Percentiles rank a stretch among this genome's conserved stretches.
Conservation (phyloP, 2,888 invertebrate genomes). For the Sisyra nigra region DNA sequence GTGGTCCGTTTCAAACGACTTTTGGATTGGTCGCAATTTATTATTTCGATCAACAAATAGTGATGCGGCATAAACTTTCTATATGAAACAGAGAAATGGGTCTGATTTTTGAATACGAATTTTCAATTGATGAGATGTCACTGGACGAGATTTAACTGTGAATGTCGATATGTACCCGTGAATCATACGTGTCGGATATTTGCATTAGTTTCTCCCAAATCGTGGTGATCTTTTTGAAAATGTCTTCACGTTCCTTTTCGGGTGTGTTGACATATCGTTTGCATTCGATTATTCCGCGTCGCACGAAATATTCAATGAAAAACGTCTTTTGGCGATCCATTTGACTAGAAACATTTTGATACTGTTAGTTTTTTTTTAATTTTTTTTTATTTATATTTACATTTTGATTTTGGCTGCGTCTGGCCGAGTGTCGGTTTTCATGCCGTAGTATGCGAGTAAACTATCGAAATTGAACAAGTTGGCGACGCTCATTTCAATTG, state of each 20-base stretch:
- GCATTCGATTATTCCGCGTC: conserved; percentile 56
- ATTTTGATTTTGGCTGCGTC: conserved; percentile 74
- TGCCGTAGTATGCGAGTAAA: conserved; percentile 65
- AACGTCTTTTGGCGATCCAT: conserved; percentile 75
- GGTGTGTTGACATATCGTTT: conserved; percentile 33
- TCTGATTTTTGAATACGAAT: too few species aligned
- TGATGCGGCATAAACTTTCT: too few species aligned
- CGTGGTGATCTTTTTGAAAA: conserved; percentile 40
- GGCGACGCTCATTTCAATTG: conserved; percentile 37
- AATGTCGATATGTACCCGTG: conserved; percentile 38
- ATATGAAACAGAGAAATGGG: too few species aligned
- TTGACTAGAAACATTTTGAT: conserved; percentile 31
- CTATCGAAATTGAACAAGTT: conserved; percentile 54
- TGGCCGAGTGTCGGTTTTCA: conserved; percentile 66
- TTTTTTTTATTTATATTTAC: conserved; percentile 29
- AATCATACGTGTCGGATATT: conserved; percentile 63
- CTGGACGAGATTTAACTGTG: conserved; percentile 7
- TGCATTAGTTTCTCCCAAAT: conserved; percentile 57
- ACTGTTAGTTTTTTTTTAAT: conserved; percentile 1
- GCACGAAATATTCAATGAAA: conserved; percentile 63
- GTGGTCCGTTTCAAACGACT: too few species aligned
- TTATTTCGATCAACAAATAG: too few species aligned
- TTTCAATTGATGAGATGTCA: too few species aligned
- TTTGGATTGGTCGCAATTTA: too few species aligned
- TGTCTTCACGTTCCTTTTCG: conserved; percentile 22